phyloP scores from a whole-genome alignment of 2,113 vertebrate genomes.

The Pseudonaja textilis region DNA sequence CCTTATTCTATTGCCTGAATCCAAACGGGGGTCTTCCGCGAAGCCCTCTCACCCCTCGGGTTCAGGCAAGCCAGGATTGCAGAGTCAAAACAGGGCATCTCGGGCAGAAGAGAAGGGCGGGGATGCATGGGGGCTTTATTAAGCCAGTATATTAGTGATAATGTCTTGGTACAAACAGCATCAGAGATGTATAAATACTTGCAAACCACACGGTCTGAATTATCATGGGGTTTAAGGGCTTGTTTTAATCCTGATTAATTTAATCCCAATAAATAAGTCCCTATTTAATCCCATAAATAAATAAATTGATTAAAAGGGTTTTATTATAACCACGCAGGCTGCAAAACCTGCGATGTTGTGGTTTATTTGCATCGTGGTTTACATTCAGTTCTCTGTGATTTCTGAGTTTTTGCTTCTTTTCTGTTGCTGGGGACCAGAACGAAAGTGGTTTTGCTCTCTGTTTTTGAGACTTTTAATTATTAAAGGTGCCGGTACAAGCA shows the following conservation, averaged over 20 bases:
- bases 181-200: background rate
- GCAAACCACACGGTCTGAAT: background rate
- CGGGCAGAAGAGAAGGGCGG: background rate
- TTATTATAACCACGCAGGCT: background rate
- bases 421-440: constrained; percentile 43
- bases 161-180: background rate
- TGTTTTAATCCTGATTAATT: background rate
- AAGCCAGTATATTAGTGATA: background rate
- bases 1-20: background rate
- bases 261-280: background rate
- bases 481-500: constrained; percentile 32
- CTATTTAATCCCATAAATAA: background rate
- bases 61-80: no score
- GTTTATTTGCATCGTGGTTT: background rate
- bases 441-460: constrained; percentile 33
- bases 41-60: no score
- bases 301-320: background rate
- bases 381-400: background rate
- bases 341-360: background rate
- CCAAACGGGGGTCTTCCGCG: no score
- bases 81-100: background rate
- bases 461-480: constrained; percentile 53
- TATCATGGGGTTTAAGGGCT: background rate
- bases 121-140: background rate
- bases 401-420: constrained; percentile 13